A percentile compares a stretch with the other conserved stretches of the same genome.
phyloP scores from a whole-genome alignment of 2,797 vertebrate species.

The Gobio occitaniae region DNA sequence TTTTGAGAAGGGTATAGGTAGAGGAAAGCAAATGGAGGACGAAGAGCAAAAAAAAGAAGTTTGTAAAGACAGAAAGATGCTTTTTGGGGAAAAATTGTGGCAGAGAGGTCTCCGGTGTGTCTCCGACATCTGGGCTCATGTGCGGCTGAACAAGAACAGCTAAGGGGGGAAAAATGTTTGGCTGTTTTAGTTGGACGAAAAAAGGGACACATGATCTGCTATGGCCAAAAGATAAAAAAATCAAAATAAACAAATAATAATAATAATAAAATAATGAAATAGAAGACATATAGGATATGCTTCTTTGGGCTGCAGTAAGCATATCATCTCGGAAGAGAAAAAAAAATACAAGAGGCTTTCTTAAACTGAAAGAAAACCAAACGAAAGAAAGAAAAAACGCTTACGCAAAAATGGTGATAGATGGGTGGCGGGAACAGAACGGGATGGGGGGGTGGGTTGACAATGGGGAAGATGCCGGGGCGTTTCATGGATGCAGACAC shows the following conservation, averaged over 20 bases:
- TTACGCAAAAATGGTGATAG: conserved; percentile 76
- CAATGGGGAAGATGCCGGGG: conserved; percentile 10
- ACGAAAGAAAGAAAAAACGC: conserved; percentile 82
- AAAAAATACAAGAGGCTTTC: conserved; percentile 62
- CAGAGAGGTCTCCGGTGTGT: conserved; percentile 95
- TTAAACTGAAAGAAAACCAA: conserved; percentile 53
- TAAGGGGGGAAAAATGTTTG: conserved; percentile 99
- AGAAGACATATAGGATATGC: conserved; percentile 90
- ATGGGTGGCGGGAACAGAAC: conserved; percentile 87
- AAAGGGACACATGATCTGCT: conserved; percentile 99
- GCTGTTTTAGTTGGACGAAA: conserved; percentile 99
- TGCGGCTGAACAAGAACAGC: conserved; percentile 99
- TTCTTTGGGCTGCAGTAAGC: conserved; percentile 91
- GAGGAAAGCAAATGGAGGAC: conserved; percentile 93
- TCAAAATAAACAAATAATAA: conserved; percentile 62
- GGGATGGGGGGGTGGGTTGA: conserved; percentile 78
- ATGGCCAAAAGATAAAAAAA: conserved; percentile 87
- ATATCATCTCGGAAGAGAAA: conserved; percentile 82
- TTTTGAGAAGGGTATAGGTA: conserved; percentile 80
- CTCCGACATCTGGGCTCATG: conserved; percentile 91
- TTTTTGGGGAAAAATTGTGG: conserved; percentile 58
- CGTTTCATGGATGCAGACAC: conserved; percentile 86
- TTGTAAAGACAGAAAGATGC: conserved; percentile 92
- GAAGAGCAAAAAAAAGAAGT: conserved; percentile 85
- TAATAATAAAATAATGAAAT: conserved; percentile 52